A percentile compares a stretch with the other conserved stretches of the same genome.
Conservation (phyloP, 30 jellyfish, hydroid and myxozoan genomes). For the Turritopsis dohrnii region DNA sequence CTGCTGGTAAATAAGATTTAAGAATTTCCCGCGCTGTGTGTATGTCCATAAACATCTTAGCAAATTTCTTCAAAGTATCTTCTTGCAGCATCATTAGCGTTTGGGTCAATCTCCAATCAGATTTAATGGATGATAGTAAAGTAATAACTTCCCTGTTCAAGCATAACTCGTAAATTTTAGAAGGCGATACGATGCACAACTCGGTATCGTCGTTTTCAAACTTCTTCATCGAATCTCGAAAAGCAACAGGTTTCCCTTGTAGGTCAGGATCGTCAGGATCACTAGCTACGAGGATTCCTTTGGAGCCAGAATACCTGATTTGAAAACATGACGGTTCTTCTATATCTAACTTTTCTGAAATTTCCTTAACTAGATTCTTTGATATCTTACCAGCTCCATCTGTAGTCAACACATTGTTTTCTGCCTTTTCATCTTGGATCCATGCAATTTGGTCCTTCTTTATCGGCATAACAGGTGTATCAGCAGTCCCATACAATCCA, state of each 20-base stretch:
- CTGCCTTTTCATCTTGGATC: slow-evolving; percentile 43
- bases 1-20: slow-evolving; percentile 39
- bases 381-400: slow-evolving; percentile 83
- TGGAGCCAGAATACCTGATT: slow-evolving; percentile 55
- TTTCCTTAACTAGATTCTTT: slow-evolving; percentile 19
- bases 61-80: slow-evolving; percentile 40
- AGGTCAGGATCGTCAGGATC: slow-evolving; percentile 33
- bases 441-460: neutral
- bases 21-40: slow-evolving; percentile 42
- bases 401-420: slow-evolving; percentile 49
- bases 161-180: slow-evolving; percentile 28
- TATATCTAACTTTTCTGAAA: slow-evolving; percentile 25
- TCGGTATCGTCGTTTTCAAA: slow-evolving; percentile 27
- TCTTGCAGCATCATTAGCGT: slow-evolving; percentile 47
- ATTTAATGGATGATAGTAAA: slow-evolving; percentile 38
- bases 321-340: slow-evolving; percentile 64
- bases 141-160: slow-evolving; percentile 77
- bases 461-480: neutral
- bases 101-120: slow-evolving; percentile 37
- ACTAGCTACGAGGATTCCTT: slow-evolving; percentile 56
- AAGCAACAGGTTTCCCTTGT: slow-evolving; percentile 28
- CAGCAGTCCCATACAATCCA: slow-evolving; percentile 73
- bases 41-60: slow-evolving; percentile 44
- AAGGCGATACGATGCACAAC: slow-evolving; percentile 40
- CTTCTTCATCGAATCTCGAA: slow-evolving; percentile 58